phyloP scores from a whole-genome alignment of 1,140 invertebrate species.

The Meloidogyne chitwoodi region DNA sequence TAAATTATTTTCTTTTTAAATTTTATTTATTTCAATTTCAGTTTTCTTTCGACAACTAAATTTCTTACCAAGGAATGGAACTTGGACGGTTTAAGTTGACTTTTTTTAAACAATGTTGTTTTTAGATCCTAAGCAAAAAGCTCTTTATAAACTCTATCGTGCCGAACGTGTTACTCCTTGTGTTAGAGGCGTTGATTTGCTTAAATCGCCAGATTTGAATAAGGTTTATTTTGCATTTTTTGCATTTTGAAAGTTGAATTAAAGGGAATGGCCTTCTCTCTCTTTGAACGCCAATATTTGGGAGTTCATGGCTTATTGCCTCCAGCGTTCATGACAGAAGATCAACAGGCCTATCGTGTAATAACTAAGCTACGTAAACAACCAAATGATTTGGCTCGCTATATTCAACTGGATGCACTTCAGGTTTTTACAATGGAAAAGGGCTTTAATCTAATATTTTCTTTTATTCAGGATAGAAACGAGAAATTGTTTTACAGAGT shows the following conservation, averaged over 20 bases:
- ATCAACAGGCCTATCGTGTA: constrained; percentile 77
- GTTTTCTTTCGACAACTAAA: neutral
- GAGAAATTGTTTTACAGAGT: constrained; percentile 90
- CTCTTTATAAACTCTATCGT: constrained; percentile 40
- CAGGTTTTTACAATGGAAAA: constrained; percentile 26
- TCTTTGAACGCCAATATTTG: constrained; percentile 81
- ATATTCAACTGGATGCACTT: constrained; percentile 41
- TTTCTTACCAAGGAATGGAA: neutral
- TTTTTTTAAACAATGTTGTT: neutral
- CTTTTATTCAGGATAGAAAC: constrained; percentile 76
- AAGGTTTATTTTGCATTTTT: constrained; percentile 36
- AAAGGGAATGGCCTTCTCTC: constrained; percentile 82
- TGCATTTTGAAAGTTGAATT: constrained; percentile 40
- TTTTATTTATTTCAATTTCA: neutral
- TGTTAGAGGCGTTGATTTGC: constrained; percentile 55
- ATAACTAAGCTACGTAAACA: constrained; percentile 80
- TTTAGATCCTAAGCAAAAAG: constrained; percentile 32
- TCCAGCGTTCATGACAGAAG: constrained; percentile 82
- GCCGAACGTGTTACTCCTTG: constrained; percentile 51
- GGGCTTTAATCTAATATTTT: neutral
- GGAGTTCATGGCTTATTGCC: constrained; percentile 90
- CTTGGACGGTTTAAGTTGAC: neutral
- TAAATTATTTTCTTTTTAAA: neutral
- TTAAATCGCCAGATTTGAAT: constrained; percentile 52
- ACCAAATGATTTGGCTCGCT: constrained; percentile 67